These are phyloP conservation scores for Lepidocyrtinus sp. DNA, from an alignment of 2,888 invertebrate genomes.

Conservation along the genomic window DNA sequence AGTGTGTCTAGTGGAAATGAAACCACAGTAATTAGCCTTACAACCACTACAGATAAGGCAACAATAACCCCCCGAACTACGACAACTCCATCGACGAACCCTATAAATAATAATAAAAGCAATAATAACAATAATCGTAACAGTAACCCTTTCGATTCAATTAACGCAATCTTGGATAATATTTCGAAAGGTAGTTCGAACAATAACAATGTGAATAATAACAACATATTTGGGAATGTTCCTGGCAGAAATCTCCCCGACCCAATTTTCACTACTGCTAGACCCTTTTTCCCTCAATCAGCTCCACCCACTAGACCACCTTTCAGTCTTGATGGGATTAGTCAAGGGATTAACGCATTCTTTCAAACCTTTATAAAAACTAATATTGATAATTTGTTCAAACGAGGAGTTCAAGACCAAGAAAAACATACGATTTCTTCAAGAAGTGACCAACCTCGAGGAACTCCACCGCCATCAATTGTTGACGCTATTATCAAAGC, in stretches of 20 bases:
- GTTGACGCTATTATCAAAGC: background rate
- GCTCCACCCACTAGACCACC: constrained; percentile 28
- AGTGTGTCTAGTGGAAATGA: background rate
- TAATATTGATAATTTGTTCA: constrained; percentile 43
- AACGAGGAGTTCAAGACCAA: constrained; percentile 27
- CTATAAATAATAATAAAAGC: too few species aligned
- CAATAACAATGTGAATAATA: constrained; percentile 25
- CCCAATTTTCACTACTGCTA: constrained; percentile 13
- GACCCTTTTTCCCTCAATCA: constrained; percentile 3
- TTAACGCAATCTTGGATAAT: constrained; percentile 54
- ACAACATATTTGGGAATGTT: constrained; percentile 38
- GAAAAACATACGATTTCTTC: constrained; percentile 24
- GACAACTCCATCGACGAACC: background rate
- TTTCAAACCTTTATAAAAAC: constrained; percentile 51
- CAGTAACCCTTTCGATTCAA: constrained; percentile 45
- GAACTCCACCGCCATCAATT: background rate
- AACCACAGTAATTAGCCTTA: background rate
- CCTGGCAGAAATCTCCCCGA: constrained; percentile 31
- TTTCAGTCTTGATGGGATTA: constrained; percentile 47
- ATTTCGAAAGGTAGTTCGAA: constrained; percentile 17
- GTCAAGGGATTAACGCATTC: constrained; percentile 51
- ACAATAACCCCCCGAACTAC: constrained; percentile 38
- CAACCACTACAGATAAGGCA: constrained; percentile 29
- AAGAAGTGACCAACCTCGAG: constrained; percentile 25
- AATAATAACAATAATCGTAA: too few species aligned